Conservation (phyloP, 2,113 vertebrate genomes). For the Chloroceryle aenea region DNA sequence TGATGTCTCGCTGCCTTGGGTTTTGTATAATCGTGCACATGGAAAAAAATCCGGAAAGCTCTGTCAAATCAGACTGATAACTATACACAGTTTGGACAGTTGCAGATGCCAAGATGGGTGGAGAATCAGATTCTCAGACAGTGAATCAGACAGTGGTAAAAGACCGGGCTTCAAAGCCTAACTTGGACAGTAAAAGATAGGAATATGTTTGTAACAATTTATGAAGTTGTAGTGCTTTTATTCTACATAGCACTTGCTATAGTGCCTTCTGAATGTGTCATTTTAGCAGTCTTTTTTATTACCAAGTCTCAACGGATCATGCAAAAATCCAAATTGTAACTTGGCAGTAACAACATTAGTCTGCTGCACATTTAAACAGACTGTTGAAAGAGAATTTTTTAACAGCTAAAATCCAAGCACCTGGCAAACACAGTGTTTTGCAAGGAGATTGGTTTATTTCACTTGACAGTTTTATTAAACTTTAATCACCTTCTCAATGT, state of each 20-base stretch:
- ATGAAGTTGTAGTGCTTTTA: not conserved
- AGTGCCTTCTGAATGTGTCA: not conserved
- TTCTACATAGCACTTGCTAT: not conserved
- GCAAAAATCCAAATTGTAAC: not conserved
- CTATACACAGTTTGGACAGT: not conserved
- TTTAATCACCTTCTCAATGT: slow-evolving; percentile 54
- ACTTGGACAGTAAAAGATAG: not conserved
- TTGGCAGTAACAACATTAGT: slow-evolving; percentile 19
- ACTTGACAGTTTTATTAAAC: slow-evolving; percentile 62
- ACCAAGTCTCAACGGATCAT: not conserved
- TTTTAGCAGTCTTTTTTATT: not conserved
- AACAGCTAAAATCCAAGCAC: slow-evolving; percentile 40
- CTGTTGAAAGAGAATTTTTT: slow-evolving; percentile 50
- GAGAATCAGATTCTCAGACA: too few species aligned
- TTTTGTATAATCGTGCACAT: not conserved
- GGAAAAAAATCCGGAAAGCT: not conserved
- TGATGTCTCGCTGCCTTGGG: not conserved
- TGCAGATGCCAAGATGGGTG: not conserved
- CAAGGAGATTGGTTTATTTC: slow-evolving; percentile 51
- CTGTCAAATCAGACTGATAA: not conserved
- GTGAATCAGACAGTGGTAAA: not conserved
- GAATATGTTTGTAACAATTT: not conserved
- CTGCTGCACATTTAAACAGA: slow-evolving; percentile 2
- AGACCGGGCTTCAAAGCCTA: not conserved
- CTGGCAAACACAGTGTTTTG: slow-evolving; percentile 45